Base-by-base conservation (phyloP, 2,797 vertebrate genomes). In the Halcyon smyrnensis region DNA sequence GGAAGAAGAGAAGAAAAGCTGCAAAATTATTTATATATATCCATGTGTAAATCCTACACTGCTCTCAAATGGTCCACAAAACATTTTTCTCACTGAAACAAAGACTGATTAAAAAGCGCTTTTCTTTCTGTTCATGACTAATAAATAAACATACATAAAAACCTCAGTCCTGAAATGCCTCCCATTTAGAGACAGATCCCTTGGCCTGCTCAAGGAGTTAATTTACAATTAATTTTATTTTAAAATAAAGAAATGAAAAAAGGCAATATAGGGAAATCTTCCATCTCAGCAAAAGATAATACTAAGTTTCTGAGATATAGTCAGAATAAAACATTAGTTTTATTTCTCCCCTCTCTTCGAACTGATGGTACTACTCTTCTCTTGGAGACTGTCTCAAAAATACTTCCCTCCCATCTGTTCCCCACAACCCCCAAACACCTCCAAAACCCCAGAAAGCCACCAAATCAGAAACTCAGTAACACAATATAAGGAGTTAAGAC, bases 401-500 rank as follows among this genome's bases (percentile, higher is more conserved):
- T 28, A 79, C 4, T 2, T 25, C 19, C 32, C 32, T 1, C 1
- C 5, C 2, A 32, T 2, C 32, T 59, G 8, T 6, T 76, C 15
- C 24, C 17, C 24, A 36, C 1, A 51, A 20, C 6, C 8, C 10
- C 2, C 1, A 25, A 83, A 19, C 18, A 80, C n/a, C 28, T 91
- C 9, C 43, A 85, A 80, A 69, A 11, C 21, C 19, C 32, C 43
- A 85, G 30, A 50, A 83, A 32, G 75, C 28, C 3, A 68, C 4
- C 34, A 84, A 64, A 69, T n/a, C 48, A 84, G 75, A 93, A 85
- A 30, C 0, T 6, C 8, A 50, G 3, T 32, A 86, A 82, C 21
- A 84, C 7, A 36, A 62, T n/a, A 82, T 9, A 51, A 7, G 8
- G 48, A 84, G 4, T 69, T 67, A 65, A 80, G 23, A 70, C n/a